A percentile compares a stretch with the other conserved stretches of the same genome.
Conservation (phyloP, 53 echinoderm and acorn worm genomes). For the Echinometra lucunter region DNA sequence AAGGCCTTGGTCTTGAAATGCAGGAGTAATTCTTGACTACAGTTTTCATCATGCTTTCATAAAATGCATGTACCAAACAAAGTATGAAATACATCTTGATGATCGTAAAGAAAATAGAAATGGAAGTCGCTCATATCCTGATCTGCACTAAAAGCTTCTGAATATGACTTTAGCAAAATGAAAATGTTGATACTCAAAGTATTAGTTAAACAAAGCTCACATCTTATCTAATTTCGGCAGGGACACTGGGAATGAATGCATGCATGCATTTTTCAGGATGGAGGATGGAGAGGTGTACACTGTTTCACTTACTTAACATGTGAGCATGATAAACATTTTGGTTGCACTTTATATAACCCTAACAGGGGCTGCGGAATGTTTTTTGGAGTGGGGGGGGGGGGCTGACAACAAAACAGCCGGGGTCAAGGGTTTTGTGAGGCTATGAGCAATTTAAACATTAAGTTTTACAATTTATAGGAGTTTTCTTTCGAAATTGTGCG, state of each 20-base stretch:
- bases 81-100: background rate
- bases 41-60: background rate
- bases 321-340: too few relatives aligned
- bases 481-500: too few relatives aligned
- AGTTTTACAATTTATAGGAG: too few relatives aligned
- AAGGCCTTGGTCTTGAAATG: background rate
- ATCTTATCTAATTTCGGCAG: background rate
- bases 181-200: background rate
- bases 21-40: background rate
- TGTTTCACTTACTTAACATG: too few relatives aligned
- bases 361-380: too few relatives aligned
- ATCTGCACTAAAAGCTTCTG: background rate
- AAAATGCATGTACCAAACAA: background rate
- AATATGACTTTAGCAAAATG: background rate
- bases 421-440: too few relatives aligned
- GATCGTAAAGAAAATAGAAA: background rate
- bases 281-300: too few relatives aligned
- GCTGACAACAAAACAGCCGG: too few relatives aligned
- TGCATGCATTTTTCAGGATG: too few relatives aligned
- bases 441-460: too few relatives aligned
- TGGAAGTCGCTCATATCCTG: background rate
- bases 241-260: background rate
- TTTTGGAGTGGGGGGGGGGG: too few relatives aligned
- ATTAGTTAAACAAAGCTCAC: background rate
- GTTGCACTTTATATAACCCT: too few relatives aligned